A percentile compares a stretch with the other conserved stretches of the same genome.
Evolutionary conservation across 1,140 invertebrate genomes (phyloP).

Genomic region (Brachionus asplanchnoidis): DNA sequence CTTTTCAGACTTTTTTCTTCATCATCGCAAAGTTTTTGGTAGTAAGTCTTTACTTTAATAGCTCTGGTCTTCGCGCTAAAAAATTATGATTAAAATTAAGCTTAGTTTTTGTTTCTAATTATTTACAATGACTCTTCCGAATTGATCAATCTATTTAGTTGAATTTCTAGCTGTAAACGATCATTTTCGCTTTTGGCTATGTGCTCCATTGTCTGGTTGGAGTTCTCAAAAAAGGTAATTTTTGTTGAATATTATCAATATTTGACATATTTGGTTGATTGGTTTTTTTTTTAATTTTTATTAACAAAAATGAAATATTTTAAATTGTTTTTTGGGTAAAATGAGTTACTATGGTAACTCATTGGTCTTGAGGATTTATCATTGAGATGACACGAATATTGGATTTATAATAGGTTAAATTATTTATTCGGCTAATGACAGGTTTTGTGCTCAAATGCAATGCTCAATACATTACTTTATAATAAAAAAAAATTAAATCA

Average conservation of each 20-base stretch:
- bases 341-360: neutral
- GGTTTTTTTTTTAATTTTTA: neutral
- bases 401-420: neutral
- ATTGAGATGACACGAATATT: neutral
- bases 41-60: conserved; percentile 8
- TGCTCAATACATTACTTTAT: too few species aligned
- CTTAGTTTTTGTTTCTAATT: neutral
- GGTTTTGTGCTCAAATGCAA: too few species aligned
- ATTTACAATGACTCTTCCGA: conserved; percentile 27
- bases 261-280: neutral
- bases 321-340: neutral
- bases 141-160: neutral
- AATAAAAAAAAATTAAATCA: neutral
- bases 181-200: conserved; percentile 33
- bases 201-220: neutral
- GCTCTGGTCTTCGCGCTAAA: neutral
- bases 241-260: neutral
- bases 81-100: neutral
- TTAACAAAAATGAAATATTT: neutral
- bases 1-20: conserved; percentile 37
- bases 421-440: too few species aligned
- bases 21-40: conserved; percentile 15
- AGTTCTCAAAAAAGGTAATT: conserved; percentile 2
- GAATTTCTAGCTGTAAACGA: conserved; percentile 12
- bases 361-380: neutral